Base-by-base conservation (phyloP, 2,888 invertebrate genomes). In the Hololepta plana region DNA sequence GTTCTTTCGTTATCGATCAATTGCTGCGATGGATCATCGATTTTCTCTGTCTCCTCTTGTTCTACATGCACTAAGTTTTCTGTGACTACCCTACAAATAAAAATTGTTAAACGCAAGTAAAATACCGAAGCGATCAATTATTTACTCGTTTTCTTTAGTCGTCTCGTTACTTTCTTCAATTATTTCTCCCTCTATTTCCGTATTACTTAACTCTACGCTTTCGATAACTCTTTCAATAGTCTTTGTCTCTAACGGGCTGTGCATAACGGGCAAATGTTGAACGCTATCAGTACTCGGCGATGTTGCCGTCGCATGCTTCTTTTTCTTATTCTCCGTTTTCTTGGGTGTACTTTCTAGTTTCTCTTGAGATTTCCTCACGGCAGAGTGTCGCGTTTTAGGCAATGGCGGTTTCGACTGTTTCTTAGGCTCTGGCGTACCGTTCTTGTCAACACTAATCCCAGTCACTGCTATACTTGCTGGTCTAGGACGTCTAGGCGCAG, bases 401-500 rank as follows among this genome's bases (percentile, higher is more conserved):
- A 62, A 43, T 30, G 64, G 64, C 35, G 64, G 64, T 46, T 58
- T 59, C 24, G 52, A 55, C 35, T 55, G 53, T 28, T 51, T 40
- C 32, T 40, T 45, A 17, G 24, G 5, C 9, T 35, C 33, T 5
- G 30, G 10, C 12, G 35, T 30, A 16, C 35, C 32, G 31, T 39
- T 46, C 32, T 46, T 45, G 20, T 45, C 43, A 23, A 38, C 41
- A 38, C 76, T 71, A 45, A 84, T 74, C 37, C 81, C 82, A 29
- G 84, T 84, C 46, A 81, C 77, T 40, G 80, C 80, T 51, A 82
- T 81, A 57, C 79, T 80, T 44, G 71, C 71, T 40, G 82, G 81
- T 36, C 81, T 68, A 44, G 72, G 82, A 54, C 71, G 74, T 50
- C 70, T 67, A 32, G 67, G 62, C 42, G 62, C 63, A 40, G 63